A percentile compares a stretch with the other conserved stretches of the same genome.
Conservation (phyloP, 2,888 invertebrate genomes). For the Anticlea derivata region DNA sequence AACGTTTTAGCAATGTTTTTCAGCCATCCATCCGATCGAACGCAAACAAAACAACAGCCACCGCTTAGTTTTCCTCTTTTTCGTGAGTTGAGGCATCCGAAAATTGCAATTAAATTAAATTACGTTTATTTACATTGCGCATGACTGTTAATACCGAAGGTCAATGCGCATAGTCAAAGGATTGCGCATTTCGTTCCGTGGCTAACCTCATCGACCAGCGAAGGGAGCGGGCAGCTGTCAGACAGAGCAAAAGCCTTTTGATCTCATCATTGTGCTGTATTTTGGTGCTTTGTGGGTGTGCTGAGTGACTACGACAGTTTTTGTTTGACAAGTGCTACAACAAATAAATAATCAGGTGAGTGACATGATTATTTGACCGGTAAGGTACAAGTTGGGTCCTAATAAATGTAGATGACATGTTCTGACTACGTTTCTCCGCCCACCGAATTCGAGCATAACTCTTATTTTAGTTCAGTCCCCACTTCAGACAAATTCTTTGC, state of each 20-base stretch:
- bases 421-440: constrained; percentile 22
- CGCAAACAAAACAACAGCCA: too few species aligned
- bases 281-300: constrained; percentile 77
- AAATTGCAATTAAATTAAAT: too few species aligned
- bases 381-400: too few species aligned
- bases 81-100: too few species aligned
- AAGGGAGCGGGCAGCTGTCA: constrained; percentile 58
- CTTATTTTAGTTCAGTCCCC: too few species aligned
- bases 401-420: not conserved
- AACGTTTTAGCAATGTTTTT: not conserved
- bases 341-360: constrained; percentile 66
- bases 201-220: constrained; percentile 75
- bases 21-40: too few species aligned
- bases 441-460: constrained; percentile 3
- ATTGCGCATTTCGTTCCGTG: constrained; percentile 78
- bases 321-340: constrained; percentile 61
- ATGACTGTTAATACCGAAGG: constrained; percentile 67
- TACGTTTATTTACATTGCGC: constrained; percentile 54
- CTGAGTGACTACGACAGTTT: constrained; percentile 64
- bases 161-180: constrained; percentile 83
- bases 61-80: too few species aligned
- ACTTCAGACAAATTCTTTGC: too few species aligned
- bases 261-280: constrained; percentile 67
- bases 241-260: constrained; percentile 65
- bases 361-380: constrained; percentile 38